Conservation (phyloP, 2,113 vertebrate genomes). For the Ameiurus melas region DNA sequence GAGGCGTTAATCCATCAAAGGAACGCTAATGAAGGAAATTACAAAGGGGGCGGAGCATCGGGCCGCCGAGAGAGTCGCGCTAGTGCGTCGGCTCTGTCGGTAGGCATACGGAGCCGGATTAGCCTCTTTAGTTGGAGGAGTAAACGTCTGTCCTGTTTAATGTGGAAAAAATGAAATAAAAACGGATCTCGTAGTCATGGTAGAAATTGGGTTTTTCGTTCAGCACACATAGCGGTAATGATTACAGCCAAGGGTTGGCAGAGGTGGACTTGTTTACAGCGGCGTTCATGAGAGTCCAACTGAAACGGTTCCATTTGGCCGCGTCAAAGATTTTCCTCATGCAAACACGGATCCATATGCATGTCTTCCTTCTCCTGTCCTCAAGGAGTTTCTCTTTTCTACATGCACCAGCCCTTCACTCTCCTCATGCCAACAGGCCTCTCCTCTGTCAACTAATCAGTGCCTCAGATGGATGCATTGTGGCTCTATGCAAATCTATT, state of each 20-base stretch:
- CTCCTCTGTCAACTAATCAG: conserved; percentile 71
- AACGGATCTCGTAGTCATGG: not conserved
- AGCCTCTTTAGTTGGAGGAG: not conserved
- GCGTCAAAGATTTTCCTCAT: conserved; percentile 40
- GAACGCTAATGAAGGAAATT: not conserved
- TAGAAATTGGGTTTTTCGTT: not conserved
- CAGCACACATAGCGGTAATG: not conserved
- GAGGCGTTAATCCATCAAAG: conserved; percentile 8
- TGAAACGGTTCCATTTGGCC: conserved; percentile 43
- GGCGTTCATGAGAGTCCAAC: conserved; percentile 26
- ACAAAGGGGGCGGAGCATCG: not conserved
- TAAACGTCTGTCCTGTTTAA: not conserved
- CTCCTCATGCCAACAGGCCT: conserved; percentile 45
- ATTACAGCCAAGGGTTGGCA: conserved; percentile 23
- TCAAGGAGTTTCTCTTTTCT: conserved; percentile 62
- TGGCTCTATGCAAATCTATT: conserved; percentile 80
- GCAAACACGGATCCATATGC: conserved; percentile 58
- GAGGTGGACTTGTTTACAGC: conserved; percentile 13
- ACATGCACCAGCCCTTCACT: conserved; percentile 64
- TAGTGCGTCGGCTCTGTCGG: not conserved
- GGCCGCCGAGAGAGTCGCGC: not conserved
- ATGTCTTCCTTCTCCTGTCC: conserved; percentile 57
- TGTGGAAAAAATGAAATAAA: not conserved
- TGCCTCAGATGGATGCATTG: conserved; percentile 76
- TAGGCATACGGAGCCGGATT: not conserved